Percentiles rank a stretch among this genome's conserved stretches.
phyloP scores from a whole-genome alignment of 2,797 vertebrate species.

The Sphenopsis melanotis region DNA sequence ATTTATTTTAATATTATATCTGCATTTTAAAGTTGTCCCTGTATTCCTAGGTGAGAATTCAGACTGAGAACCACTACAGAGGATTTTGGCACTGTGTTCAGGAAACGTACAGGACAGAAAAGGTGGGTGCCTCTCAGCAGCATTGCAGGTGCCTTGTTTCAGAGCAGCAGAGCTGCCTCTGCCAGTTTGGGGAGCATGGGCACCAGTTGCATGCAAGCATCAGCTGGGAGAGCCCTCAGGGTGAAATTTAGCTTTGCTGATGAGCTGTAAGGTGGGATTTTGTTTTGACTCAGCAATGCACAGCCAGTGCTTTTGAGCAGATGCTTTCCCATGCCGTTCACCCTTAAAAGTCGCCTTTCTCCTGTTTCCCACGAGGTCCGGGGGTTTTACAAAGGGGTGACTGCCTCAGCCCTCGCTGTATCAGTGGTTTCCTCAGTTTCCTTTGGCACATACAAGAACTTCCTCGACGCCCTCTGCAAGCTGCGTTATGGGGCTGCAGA shows the following conservation, averaged over 20 bases:
- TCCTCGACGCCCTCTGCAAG: slow-evolving; percentile 78
- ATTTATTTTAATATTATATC: background rate
- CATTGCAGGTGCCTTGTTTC: background rate
- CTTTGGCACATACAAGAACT: slow-evolving; percentile 86
- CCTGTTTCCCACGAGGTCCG: slow-evolving; percentile 67
- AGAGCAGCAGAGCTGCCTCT: background rate
- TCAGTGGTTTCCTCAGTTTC: slow-evolving; percentile 84
- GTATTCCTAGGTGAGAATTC: slow-evolving; percentile 84
- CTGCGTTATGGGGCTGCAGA: slow-evolving; percentile 70
- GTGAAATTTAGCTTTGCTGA: background rate
- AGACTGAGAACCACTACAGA: slow-evolving; percentile 84
- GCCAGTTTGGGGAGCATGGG: background rate
- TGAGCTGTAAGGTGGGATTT: background rate
- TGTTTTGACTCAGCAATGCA: background rate
- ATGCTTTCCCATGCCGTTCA: background rate
- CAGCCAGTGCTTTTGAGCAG: background rate
- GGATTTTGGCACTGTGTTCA: slow-evolving; percentile 85
- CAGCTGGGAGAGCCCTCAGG: background rate
- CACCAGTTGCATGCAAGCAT: background rate
- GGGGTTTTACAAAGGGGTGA: slow-evolving; percentile 90
- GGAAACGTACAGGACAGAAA: slow-evolving; percentile 82
- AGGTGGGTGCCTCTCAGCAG: slow-evolving; percentile 68
- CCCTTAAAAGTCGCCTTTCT: background rate
- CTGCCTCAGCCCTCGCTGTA: slow-evolving; percentile 79
- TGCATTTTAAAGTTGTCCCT: background rate